Evolutionary conservation across 2,797 vertebrate genomes (phyloP), one percentile per base, ranked within the genome.

Genomic region (Amblyopsis hoosieri): DNA sequence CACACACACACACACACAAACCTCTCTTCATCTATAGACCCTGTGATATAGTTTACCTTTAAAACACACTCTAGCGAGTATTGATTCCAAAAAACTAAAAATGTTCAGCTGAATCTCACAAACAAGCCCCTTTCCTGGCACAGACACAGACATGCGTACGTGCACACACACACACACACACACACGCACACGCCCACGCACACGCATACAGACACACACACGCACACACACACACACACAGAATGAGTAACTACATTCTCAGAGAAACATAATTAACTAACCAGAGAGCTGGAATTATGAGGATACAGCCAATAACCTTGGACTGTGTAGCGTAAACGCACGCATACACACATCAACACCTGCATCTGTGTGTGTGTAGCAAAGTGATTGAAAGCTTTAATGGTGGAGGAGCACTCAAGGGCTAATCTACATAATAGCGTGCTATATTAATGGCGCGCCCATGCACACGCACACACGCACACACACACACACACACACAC

Each of bases 391-490:
- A 89, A 85, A 62, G 78, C 80, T 79, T 76, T 81, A 84, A 85
- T 81, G 71, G 74, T 75, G 59, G 81, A 80, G 80, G 69, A 80
- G 85, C 87, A 86, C 87, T 87, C 82, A 84, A 71, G 76, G 64
- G 80, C 85, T 88, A 89, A 90, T 91, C 76, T 89, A 84, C 87
- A 89, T 90, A 90, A 87, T 88, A 83, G 85, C 57, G 67, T 63
- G 64, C 78, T 73, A 71, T 85, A 82, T 87, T 84, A 89, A 81
- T 56, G 15, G 57, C 64, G 78, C 68, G 66, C 60, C 54, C 54
- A 75, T 74, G 50, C 37, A 12, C 11, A 52, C 53, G 14, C 29
- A 7, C 47, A 50, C 48, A 50, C 48, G 12, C 45, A 48, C 67
- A 66, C 59, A 64, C 60, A 58, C 45, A 52, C 67, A 58, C 66